These are phyloP conservation scores for Plagodis pulveraria DNA, from an alignment of 2,888 invertebrate genomes.

Conservation along the genomic window DNA sequence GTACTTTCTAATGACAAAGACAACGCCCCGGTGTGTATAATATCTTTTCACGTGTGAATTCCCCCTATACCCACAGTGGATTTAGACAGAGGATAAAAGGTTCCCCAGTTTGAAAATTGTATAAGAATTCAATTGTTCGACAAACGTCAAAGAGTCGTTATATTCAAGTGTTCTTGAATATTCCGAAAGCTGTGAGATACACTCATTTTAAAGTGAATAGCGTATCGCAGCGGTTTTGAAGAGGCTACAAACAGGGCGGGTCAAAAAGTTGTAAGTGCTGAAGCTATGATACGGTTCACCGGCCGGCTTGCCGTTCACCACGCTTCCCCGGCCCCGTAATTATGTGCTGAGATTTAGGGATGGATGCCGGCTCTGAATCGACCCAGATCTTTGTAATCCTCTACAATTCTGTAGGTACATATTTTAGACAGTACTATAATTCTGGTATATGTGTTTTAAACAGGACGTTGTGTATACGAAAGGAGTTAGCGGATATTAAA, in stretches of 20 bases:
- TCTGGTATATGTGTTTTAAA: background rate
- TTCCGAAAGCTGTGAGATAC: conserved; percentile 25
- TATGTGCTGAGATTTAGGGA: conserved; percentile 69
- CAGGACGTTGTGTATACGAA: too few species aligned
- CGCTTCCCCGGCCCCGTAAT: conserved; percentile 56
- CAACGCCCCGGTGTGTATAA: too few species aligned
- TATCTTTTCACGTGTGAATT: too few species aligned
- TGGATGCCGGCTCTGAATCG: conserved; percentile 56
- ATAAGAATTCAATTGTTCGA: background rate
- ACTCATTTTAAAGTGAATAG: conserved; percentile 33
- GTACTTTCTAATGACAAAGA: too few species aligned
- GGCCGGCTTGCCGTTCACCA: conserved; percentile 39
- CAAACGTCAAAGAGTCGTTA: conserved; percentile 6
- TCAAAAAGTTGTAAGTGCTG: conserved; percentile 59
- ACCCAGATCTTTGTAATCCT: conserved; percentile 67
- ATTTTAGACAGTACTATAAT: conserved; percentile 10
- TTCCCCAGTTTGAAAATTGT: too few species aligned
- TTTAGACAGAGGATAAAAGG: too few species aligned
- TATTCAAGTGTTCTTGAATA: conserved; percentile 25
- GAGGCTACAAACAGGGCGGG: conserved; percentile 47
- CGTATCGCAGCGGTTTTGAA: conserved; percentile 38
- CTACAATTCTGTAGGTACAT: conserved; percentile 36
- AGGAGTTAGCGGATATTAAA: too few species aligned
- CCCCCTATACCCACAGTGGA: too few species aligned
- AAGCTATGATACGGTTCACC: conserved; percentile 34